A percentile compares a stretch with the other conserved stretches of the same genome.
Evolutionary conservation across 2,797 vertebrate species (phyloP).

Genomic region (Rhodeus uyekii): DNA sequence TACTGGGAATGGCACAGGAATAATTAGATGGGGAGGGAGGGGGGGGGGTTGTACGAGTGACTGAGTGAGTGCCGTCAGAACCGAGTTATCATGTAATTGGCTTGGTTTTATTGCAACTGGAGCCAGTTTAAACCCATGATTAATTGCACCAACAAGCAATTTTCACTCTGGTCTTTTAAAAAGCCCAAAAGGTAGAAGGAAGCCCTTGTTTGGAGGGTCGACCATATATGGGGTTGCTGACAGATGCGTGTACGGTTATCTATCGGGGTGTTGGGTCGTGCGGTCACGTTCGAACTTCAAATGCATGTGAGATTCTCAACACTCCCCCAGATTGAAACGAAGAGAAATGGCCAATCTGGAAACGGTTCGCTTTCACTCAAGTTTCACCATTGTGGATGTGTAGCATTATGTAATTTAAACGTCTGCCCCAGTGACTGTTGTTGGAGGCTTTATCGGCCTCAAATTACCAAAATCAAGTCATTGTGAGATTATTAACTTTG

Average conservation of each 20-base stretch:
- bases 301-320: slow-evolving; percentile 19
- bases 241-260: not conserved
- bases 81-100: slow-evolving; percentile 56
- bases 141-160: slow-evolving; percentile 59
- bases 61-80: slow-evolving; percentile 40
- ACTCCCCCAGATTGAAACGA: slow-evolving; percentile 20
- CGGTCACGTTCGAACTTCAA: not conserved
- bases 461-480: slow-evolving; percentile 51
- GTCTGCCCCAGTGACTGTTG: slow-evolving; percentile 35
- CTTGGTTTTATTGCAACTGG: slow-evolving; percentile 58
- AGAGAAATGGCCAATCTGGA: slow-evolving; percentile 32
- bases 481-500: slow-evolving; percentile 54
- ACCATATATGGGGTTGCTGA: slow-evolving; percentile 16
- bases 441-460: slow-evolving; percentile 48
- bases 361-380: slow-evolving; percentile 25
- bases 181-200: slow-evolving; percentile 42
- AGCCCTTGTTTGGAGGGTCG: slow-evolving; percentile 43
- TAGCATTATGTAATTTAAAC: slow-evolving; percentile 36
- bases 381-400: slow-evolving; percentile 34
- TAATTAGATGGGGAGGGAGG: slow-evolving; percentile 45
- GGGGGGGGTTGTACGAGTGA: too few species aligned
- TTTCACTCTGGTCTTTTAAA: slow-evolving; percentile 49
- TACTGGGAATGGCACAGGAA: slow-evolving; percentile 51
- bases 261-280: not conserved
- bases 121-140: slow-evolving; percentile 56